Evolutionary conservation across 2,113 vertebrate genomes (phyloP).

Genomic region (Numida meleagris): DNA sequence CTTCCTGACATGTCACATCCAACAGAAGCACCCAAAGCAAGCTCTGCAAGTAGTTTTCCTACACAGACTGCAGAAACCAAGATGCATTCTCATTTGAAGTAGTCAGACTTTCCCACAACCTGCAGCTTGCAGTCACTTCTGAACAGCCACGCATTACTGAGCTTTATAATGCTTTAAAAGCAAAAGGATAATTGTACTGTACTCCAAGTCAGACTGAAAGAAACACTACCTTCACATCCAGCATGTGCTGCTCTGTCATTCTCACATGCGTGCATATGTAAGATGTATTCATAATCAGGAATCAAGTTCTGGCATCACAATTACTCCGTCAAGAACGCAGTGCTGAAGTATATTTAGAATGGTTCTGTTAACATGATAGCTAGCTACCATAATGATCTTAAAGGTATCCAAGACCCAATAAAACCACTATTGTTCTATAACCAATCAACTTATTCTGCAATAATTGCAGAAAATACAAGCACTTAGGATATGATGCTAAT

Average conservation of each 20-base stretch:
- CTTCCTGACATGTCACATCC: neutral
- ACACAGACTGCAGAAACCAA: neutral
- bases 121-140: neutral
- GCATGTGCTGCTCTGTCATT: neutral
- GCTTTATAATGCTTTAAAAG: accelerated
- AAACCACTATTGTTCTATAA: neutral
- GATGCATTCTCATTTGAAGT: neutral
- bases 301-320: neutral
- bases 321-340: neutral
- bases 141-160: accelerated
- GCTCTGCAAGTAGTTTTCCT: neutral
- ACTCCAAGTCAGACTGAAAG: neutral
- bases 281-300: neutral
- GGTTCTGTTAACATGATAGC: neutral
- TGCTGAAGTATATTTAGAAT: neutral
- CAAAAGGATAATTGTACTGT: neutral
- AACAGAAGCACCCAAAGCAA: neutral
- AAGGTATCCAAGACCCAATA: neutral
- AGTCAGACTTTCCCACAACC: neutral
- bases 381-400: neutral
- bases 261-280: neutral
- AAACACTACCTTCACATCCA: neutral
- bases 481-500: neutral
- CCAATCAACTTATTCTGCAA: neutral
- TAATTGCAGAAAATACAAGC: neutral